Evolutionary conservation across 2,797 vertebrate species (phyloP).

Genomic region (Tiaroga cobitis): DNA sequence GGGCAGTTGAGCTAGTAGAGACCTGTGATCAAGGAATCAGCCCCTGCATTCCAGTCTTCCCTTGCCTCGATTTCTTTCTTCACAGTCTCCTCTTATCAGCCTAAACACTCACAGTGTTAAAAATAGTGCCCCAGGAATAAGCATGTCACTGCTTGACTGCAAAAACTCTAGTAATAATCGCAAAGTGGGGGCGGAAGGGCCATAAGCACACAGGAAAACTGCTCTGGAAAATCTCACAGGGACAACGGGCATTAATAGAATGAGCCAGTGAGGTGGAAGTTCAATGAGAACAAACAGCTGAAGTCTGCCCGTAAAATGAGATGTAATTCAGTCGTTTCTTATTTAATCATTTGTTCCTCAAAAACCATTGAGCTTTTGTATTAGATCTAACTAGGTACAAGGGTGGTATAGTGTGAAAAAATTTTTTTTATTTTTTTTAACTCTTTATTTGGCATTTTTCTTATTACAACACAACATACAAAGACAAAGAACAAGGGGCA

Average conservation of each 20-base stretch:
- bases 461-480: too few species aligned
- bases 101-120: constrained; percentile 68
- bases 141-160: constrained; percentile 72
- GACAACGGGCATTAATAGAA: constrained; percentile 25
- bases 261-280: constrained; percentile 1
- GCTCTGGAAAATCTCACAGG: constrained; percentile 56
- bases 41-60: constrained; percentile 73
- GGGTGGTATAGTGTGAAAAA: background rate
- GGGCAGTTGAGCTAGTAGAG: constrained; percentile 67
- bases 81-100: constrained; percentile 76
- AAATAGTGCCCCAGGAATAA: constrained; percentile 74
- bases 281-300: background rate
- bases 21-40: constrained; percentile 72
- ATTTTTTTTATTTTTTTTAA: too few species aligned
- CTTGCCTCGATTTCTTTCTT: constrained; percentile 59
- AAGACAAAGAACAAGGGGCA: too few species aligned
- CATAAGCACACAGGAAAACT: constrained; percentile 44
- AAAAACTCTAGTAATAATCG: constrained; percentile 64
- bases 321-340: background rate
- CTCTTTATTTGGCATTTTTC: too few species aligned
- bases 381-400: constrained; percentile 18
- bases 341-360: constrained; percentile 54
- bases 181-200: constrained; percentile 40
- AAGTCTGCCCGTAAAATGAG: background rate
- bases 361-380: constrained; percentile 16